These are phyloP conservation scores for Odontophorus gujanensis DNA, from an alignment of 2,113 vertebrate genomes.

Conservation along the genomic window DNA sequence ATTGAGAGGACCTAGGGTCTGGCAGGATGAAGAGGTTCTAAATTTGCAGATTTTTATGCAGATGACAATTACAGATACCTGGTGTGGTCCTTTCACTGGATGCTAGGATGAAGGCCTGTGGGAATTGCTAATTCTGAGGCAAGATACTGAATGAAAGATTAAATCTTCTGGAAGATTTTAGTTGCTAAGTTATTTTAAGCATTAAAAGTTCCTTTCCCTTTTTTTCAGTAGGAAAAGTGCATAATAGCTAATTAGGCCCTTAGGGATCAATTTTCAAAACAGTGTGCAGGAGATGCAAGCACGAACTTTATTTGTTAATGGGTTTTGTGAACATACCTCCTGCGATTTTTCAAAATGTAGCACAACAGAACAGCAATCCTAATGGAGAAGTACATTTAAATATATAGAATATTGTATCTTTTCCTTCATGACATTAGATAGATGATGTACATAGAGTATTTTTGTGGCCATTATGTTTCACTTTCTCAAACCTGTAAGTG, in stretches of 20 bases:
- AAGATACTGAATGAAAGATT: constrained; percentile 13
- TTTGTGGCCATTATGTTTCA: not conserved
- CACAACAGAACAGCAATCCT: not conserved
- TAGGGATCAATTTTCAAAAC: constrained; percentile 73
- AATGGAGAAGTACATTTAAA: constrained; percentile 22
- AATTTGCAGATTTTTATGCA: not conserved
- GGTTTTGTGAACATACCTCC: constrained; percentile 42
- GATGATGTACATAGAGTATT: not conserved
- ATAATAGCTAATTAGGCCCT: constrained; percentile 72
- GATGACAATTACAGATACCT: not conserved
- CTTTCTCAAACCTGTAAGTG: not conserved
- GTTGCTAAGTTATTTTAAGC: constrained; percentile 55
- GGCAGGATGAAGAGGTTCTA: not conserved
- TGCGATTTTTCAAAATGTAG: constrained; percentile 33
- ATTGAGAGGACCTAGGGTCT: not conserved
- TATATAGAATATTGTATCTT: not conserved
- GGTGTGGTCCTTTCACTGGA: not conserved
- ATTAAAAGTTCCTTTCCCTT: constrained; percentile 31
- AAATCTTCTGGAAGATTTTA: constrained; percentile 52
- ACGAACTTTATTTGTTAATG: constrained; percentile 67
- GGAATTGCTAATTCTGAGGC: constrained; percentile 28
- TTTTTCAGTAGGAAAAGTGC: constrained; percentile 28
- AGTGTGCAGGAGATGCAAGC: constrained; percentile 48
- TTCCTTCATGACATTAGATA: not conserved
- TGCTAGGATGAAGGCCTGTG: not conserved